Conservation (phyloP, 2,797 vertebrate genomes). For the Rhabdophis nuchalis region DNA sequence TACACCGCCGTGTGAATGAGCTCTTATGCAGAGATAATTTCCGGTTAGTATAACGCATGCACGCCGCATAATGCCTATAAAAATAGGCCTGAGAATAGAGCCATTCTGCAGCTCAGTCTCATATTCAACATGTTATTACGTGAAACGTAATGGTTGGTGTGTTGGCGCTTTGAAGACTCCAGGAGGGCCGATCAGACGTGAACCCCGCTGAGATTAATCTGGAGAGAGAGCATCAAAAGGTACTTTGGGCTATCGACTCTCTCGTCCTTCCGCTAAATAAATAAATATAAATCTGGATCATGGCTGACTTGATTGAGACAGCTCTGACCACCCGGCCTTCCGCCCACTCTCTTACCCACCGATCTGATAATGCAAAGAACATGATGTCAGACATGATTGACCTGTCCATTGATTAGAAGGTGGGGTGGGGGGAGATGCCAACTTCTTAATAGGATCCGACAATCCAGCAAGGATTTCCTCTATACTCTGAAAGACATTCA, state of each 20-base stretch:
- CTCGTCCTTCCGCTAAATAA: not conserved
- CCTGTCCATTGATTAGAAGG: conserved; percentile 35
- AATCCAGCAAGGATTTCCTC: not conserved
- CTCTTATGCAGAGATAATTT: not conserved
- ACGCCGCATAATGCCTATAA: not conserved
- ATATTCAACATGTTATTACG: not conserved
- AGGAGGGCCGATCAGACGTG: conserved; percentile 27
- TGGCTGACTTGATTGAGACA: conserved; percentile 3
- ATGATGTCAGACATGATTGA: conserved; percentile 33
- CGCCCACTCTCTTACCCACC: not conserved
- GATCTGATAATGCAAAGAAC: conserved; percentile 1
- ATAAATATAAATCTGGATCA: conserved; percentile 16
- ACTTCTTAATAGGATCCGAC: conserved; percentile 34
- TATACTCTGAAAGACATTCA: not conserved
- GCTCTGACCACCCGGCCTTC: not conserved
- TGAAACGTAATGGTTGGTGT: conserved; percentile 7
- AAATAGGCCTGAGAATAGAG: not conserved
- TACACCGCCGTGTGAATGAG: not conserved
- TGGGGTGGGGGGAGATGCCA: not conserved
- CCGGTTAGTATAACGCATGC: not conserved
- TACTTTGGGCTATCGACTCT: not conserved
- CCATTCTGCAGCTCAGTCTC: not conserved
- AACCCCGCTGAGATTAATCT: conserved; percentile 32
- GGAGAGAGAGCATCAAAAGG: conserved; percentile 33
- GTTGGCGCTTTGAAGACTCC: conserved; percentile 34